These are phyloP conservation scores for Dermolepida albohirtum DNA, from an alignment of 2,888 invertebrate species.

Conservation along the genomic window DNA sequence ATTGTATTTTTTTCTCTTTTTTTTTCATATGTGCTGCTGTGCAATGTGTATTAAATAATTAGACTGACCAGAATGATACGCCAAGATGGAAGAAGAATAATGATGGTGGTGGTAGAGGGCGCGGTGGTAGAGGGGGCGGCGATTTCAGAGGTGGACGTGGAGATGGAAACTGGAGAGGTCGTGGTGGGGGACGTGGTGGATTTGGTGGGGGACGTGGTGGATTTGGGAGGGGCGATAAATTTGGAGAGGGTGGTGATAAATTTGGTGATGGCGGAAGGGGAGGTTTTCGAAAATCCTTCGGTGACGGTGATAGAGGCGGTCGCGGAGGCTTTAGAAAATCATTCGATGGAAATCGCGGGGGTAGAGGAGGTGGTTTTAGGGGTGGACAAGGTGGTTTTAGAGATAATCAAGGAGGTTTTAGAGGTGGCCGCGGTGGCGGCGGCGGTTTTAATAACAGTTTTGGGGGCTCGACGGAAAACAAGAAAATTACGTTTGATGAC, in stretches of 20 bases:
- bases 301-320: slow-evolving; percentile 48
- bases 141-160: slow-evolving; percentile 55
- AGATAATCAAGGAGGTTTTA: slow-evolving; percentile 55
- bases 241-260: slow-evolving; percentile 63
- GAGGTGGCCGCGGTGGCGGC: slow-evolving; percentile 53
- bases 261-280: slow-evolving; percentile 52
- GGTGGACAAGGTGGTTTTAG: slow-evolving; percentile 45
- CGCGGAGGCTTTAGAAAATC: slow-evolving; percentile 56
- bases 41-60: slow-evolving; percentile 13
- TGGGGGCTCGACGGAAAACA: slow-evolving; percentile 71
- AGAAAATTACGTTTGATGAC: slow-evolving; percentile 79
- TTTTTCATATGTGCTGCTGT: slow-evolving; percentile 46
- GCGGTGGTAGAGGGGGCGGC: slow-evolving; percentile 61
- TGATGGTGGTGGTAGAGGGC: slow-evolving; percentile 56
- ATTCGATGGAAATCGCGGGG: slow-evolving; percentile 53
- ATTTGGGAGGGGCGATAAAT: slow-evolving; percentile 63
- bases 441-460: slow-evolving; percentile 57
- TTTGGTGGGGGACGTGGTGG: slow-evolving; percentile 52
- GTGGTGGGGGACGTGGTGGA: slow-evolving; percentile 50
- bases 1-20: slow-evolving; percentile 56
- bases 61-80: slow-evolving; percentile 46
- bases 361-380: slow-evolving; percentile 41
- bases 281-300: slow-evolving; percentile 45
- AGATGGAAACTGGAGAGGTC: slow-evolving; percentile 57
- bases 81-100: slow-evolving; percentile 45